These are phyloP conservation scores for Ariolimax columbianus DNA, from an alignment of 2,888 invertebrate species.

Conservation along the genomic window DNA sequence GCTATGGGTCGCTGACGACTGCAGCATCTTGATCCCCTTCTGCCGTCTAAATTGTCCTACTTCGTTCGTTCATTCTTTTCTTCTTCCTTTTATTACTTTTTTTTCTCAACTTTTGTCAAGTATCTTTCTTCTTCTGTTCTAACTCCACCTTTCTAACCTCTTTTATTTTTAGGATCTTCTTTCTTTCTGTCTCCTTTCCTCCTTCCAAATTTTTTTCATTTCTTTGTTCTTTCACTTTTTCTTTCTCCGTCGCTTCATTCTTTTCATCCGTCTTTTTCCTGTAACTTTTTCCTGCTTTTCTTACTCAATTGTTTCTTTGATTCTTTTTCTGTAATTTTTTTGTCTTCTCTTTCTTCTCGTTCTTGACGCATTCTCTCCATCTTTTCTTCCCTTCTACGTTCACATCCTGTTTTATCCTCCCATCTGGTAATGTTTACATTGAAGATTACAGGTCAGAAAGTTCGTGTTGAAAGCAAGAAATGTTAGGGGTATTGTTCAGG, in stretches of 20 bases:
- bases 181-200: background rate
- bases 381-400: background rate
- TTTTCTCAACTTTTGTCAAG: background rate
- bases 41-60: background rate
- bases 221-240: background rate
- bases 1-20: no score
- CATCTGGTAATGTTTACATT: no score
- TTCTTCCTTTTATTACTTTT: background rate
- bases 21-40: no score
- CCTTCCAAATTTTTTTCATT: background rate
- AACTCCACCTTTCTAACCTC: background rate
- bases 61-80: background rate
- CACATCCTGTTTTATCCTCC: no score
- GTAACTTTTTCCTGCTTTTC: background rate
- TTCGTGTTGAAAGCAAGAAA: no score
- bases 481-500: no score
- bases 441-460: no score
- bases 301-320: background rate
- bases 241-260: background rate
- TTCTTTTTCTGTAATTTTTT: no score
- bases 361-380: background rate
- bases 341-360: background rate
- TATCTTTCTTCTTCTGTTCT: background rate
- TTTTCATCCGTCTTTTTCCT: background rate
- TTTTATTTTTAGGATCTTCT: background rate